Evolutionary conservation across 2,888 invertebrate species (phyloP), one percentile per base, ranked within the genome.

Genomic region (Orchesella flavescens): DNA sequence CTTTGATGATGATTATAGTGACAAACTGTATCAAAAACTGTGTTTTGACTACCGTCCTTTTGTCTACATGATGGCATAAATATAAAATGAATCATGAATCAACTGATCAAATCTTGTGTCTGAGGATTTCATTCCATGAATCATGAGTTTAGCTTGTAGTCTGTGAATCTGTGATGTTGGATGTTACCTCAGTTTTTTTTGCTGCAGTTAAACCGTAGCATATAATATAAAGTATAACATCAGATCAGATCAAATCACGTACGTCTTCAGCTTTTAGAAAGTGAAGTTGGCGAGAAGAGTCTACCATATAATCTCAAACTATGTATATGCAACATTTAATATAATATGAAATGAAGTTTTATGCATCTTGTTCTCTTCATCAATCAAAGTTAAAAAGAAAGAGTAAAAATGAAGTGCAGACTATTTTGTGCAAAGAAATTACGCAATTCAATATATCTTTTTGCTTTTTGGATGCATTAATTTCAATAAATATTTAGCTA

Each of bases 321-420:
- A 34, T n/a, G n/a, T n/a, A n/a, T 34, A 34, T 34, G 7, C 34
- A 57, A 57, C 10, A 19, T 10, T 55, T 9, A 12, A 55, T 9
- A 5, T 5, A 55, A 55, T 9, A n/a, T 15, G 10, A 55, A 12
- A 57, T 19, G 10, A 17, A 19, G 5, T 3, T 57, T 57, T 57
- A 19, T 57, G 57, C 19, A 4, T 10, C 57, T 57, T 57, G 15
- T 10, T 55, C 4, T n/a, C 57, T 57, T 57, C 19, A 57, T 57
- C 57, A 57, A n/a, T 53, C 53, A 53, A 57, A 57, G 57, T 57
- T 19, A 57, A 57, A 53, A 19, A 57, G 57, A 17, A 19, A 57
- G 19, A 57, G 57, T 17, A 57, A 57, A 5, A 4, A 15, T 19
- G 10, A 57, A 19, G 19, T 19, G 19, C 19, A 10, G n/a, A 10